Conservation (phyloP, 2,113 vertebrate species). For the Apistogramma diplotaenia region DNA sequence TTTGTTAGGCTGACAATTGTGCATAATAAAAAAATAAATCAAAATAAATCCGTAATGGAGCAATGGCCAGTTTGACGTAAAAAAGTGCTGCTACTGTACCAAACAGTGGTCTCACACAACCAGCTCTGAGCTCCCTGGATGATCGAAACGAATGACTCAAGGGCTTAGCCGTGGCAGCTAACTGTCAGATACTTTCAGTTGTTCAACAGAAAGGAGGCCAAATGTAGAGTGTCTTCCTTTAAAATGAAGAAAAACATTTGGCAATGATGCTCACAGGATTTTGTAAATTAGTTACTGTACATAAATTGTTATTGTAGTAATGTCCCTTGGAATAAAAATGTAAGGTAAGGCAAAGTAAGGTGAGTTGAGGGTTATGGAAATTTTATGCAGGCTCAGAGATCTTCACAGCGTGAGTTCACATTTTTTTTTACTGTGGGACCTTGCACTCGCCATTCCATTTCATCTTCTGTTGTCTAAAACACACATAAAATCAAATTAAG, state of each 20-base stretch:
- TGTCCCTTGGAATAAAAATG: neutral
- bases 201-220: neutral
- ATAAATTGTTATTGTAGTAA: neutral
- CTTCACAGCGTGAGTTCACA: too few relatives aligned
- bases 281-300: neutral
- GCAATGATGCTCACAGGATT: neutral
- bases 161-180: neutral
- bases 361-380: too few relatives aligned
- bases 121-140: neutral
- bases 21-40: conserved; percentile 30
- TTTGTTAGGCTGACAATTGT: conserved; percentile 14
- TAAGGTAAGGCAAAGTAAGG: too few relatives aligned
- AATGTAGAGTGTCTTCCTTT: neutral
- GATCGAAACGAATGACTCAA: neutral
- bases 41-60: conserved; percentile 2
- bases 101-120: neutral
- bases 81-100: neutral
- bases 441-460: too few relatives aligned
- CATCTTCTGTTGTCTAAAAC: too few relatives aligned
- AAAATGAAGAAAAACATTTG: neutral
- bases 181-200: neutral
- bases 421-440: too few relatives aligned
- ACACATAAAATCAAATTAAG: too few relatives aligned
- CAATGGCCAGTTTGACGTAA: neutral
- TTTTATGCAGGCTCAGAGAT: too few relatives aligned